Base-by-base conservation (phyloP, 1,140 invertebrate species). In the Campoletis sonorensis region DNA sequence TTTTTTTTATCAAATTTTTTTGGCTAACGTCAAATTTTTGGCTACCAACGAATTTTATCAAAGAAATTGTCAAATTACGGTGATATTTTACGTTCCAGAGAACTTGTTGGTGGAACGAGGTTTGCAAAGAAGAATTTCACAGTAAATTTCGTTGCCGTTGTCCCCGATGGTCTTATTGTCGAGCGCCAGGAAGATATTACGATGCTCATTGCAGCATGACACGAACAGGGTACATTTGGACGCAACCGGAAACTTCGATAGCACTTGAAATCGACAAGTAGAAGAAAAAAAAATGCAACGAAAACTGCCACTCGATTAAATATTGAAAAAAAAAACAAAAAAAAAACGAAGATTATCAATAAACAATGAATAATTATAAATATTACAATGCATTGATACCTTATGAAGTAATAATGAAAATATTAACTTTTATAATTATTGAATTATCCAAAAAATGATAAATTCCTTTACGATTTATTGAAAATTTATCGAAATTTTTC, bases 41-140 rank as follows among this genome's bases (percentile, higher is more conserved):
- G 30, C 30, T 33, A 33, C 2, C 7, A 33, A 7, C 30, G 7
- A 33, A 33, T 33, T 33, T 33, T 33, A 7, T 45, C 1, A 10
- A 11, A 11, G 40, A 45, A 45, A 45, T 10, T 13, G 54, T 21
- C 18, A 4, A 23, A 21, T 58, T n/a, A 58, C 21, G n/a, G 54
- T 4, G 21, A 8, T 21, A 21, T 23, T 81, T 79, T 85, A 81
- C 11, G 79, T 85, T 89, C 79, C 86, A 97, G 97, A 94, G 97
- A 87, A 97, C 96, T 37, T 98, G 97, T 89, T 97, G 96, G 96
- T 97, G 96, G 96, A 97, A 97, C 89, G 97, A 98, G 92, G 95
- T 97, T 4, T 98, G 97, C 92, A 98, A 98, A 89, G 96, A 97
- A 90, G 97, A 97, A 89, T 97, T 97, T 88, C 96, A 97, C 90